These are phyloP conservation scores for Hiodon alosoides DNA, from an alignment of 2,113 vertebrate genomes.

Conservation along the genomic window DNA sequence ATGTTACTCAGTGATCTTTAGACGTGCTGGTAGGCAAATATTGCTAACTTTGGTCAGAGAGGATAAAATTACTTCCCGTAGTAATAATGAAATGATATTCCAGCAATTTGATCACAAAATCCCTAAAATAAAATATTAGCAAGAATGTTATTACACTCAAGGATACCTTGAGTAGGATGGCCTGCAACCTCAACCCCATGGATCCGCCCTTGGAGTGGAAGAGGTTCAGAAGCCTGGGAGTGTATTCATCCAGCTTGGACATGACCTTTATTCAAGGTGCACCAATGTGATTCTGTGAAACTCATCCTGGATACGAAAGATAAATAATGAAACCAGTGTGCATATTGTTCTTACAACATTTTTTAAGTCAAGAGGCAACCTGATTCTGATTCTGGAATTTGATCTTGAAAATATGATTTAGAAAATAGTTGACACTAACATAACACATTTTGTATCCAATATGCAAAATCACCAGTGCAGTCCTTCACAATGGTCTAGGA, in stretches of 20 bases:
- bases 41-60: conserved; percentile 1
- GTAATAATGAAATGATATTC: conserved; percentile 11
- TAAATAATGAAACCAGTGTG: conserved; percentile 13
- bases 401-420: conserved; percentile 19
- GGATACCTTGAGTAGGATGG: conserved; percentile 25
- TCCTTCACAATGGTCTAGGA: conserved; percentile 13
- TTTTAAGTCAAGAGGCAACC: conserved; percentile 4
- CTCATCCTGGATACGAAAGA: conserved; percentile 30
- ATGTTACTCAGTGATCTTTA: not conserved
- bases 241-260: conserved; percentile 32
- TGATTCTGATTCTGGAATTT: conserved; percentile 11
- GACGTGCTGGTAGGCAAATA: conserved; percentile 1
- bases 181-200: conserved; percentile 25
- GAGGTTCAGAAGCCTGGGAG: conserved; percentile 30
- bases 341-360: conserved; percentile 4
- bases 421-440: conserved; percentile 3
- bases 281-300: conserved; percentile 33
- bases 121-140: not conserved
- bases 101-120: not conserved
- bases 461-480: conserved; percentile 16
- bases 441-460: not conserved
- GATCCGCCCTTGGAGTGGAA: conserved; percentile 29
- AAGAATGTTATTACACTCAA: not conserved
- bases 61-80: conserved; percentile 1
- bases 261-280: conserved; percentile 31